Evolutionary conservation across 1,140 invertebrate genomes (phyloP), one percentile per base, ranked within the genome.

Genomic region (Ptiloglossa arizonensis): DNA sequence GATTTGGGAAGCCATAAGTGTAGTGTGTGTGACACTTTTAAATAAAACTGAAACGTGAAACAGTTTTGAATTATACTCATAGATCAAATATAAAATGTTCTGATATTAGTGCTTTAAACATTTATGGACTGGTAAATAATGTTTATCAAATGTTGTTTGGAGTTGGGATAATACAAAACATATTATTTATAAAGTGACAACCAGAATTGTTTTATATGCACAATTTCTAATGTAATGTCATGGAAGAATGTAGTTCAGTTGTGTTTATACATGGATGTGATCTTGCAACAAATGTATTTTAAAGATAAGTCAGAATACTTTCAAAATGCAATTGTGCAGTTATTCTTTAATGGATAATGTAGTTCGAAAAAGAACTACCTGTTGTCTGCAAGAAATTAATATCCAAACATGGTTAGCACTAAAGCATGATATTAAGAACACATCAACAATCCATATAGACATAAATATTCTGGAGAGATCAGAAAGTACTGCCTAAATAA

Each of bases 291-390:
- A 86, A 90, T 90, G 88, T 72, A 80, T 60, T 85, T 82, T 80
- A 88, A 87, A 77, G 80, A 88, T 79, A 89, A 88, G 83, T 83
- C 82, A n/a, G 78, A 88, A 80, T 83, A 88, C 81, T 86, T 89
- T 76, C 85, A 87, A 88, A 86, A 90, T 86, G 89, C 85, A 78
- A 88, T 88, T 78, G 87, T 89, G 56, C 87, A 90, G 54, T 87
- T 92, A 70, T 91, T 92, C 83, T 90, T 92, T 64, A 92, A 92
- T 73, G 91, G 91, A 85, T 92, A 92, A 89, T 90, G 85, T 85
- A 87, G 82, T 89, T 88, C 83, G 60, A 29, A 73, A 80, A 72
- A 70, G 87, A 87, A 87, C 82, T 85, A 85, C 74, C 35, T 68
- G 41, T 38, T 66, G 86, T 87, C 72, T 81, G 78, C 81, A 83